Conservation (phyloP, 2,113 vertebrate genomes). For the Pelvicachromis taeniatus region DNA sequence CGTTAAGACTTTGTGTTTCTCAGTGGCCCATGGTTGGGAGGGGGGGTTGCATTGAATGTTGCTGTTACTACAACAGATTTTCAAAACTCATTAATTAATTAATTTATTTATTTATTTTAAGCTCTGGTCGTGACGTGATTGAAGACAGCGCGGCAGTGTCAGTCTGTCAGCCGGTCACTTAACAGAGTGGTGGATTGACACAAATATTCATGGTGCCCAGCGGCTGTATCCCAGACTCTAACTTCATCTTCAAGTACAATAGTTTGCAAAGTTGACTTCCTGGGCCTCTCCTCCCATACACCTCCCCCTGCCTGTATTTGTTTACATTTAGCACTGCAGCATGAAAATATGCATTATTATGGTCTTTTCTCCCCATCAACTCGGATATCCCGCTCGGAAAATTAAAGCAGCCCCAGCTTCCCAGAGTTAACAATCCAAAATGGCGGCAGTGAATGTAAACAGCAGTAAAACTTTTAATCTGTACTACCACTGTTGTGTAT, state of each 20-base stretch:
- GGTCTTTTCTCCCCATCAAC: background rate
- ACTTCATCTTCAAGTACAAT: background rate
- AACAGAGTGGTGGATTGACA: background rate
- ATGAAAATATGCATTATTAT: background rate
- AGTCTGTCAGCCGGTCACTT: background rate
- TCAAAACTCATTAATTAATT: background rate
- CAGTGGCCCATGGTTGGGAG: background rate
- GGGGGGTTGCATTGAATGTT: background rate
- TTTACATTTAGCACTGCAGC: background rate
- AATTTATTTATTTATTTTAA: background rate
- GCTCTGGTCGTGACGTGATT: background rate
- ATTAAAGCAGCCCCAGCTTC: background rate
- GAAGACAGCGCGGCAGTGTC: background rate
- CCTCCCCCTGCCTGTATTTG: background rate
- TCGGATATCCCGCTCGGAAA: background rate
- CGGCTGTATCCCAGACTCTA: background rate
- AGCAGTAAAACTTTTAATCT: background rate
- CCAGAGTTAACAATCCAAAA: background rate
- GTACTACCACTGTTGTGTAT: background rate
- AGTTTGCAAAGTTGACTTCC: background rate
- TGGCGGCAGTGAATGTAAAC: background rate
- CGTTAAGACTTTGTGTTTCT: constrained; percentile 18
- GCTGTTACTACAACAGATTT: background rate
- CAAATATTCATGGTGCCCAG: background rate
- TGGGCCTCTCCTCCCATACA: background rate